These are phyloP conservation scores for Sipha maydis DNA, from an alignment of 2,888 invertebrate genomes.

Conservation along the genomic window DNA sequence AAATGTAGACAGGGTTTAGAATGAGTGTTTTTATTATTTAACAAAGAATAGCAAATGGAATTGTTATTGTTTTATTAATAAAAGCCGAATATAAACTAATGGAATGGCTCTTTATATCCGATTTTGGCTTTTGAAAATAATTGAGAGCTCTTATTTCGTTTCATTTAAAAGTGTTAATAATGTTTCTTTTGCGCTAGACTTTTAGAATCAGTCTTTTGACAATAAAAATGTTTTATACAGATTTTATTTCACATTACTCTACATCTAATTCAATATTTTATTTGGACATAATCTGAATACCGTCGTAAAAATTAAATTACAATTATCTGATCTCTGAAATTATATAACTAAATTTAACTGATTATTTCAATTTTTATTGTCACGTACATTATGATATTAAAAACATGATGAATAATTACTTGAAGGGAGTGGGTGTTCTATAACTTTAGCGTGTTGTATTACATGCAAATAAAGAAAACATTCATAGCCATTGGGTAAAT, in stretches of 20 bases:
- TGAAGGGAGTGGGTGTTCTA: background rate
- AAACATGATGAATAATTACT: background rate
- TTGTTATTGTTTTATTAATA: background rate
- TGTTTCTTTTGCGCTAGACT: background rate
- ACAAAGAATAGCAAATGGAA: background rate
- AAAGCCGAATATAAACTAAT: background rate
- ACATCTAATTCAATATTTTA: conserved; percentile 1
- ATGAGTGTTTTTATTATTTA: background rate
- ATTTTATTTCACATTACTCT: background rate
- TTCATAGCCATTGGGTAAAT: conserved; percentile 10
- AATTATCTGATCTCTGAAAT: conserved; percentile 9
- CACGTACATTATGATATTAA: conserved; percentile 9
- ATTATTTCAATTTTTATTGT: background rate
- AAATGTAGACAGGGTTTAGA: background rate
- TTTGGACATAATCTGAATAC: background rate
- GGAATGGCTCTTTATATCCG: background rate
- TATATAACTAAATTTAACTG: conserved; percentile 24
- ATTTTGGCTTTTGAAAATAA: background rate
- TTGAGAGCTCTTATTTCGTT: background rate
- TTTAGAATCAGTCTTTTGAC: background rate
- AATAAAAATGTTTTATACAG: background rate
- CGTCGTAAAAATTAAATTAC: conserved; percentile 4
- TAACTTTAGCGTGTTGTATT: conserved; percentile 35
- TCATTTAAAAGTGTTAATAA: background rate
- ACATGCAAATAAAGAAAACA: conserved; percentile 18